A percentile compares a stretch with the other conserved stretches of the same genome.
Evolutionary conservation across 2,113 vertebrate species (phyloP).

Genomic region (Heliornis fulica): DNA sequence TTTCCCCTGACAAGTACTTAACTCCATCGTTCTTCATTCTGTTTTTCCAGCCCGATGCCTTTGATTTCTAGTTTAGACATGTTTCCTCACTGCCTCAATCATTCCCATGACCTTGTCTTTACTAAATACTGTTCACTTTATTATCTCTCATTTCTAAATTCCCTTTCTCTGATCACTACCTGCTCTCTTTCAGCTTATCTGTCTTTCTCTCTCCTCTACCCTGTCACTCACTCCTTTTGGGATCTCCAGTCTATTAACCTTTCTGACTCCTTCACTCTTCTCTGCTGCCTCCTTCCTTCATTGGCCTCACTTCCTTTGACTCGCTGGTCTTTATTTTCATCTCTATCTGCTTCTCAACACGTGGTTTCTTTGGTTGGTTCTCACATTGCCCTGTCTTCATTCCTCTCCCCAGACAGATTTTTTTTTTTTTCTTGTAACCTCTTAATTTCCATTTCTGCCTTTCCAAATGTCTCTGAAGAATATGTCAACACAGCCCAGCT

Average conservation of each 20-base stretch:
- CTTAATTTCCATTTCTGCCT: not conserved
- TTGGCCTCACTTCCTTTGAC: constrained; percentile 14
- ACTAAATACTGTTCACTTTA: constrained; percentile 48
- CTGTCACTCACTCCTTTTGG: constrained; percentile 62
- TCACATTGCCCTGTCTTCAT: not conserved
- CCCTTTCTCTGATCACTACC: constrained; percentile 42
- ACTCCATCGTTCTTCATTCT: not conserved
- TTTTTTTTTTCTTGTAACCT: not conserved
- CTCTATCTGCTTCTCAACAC: not conserved
- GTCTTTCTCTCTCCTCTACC: constrained; percentile 31
- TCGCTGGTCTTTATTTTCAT: constrained; percentile 27
- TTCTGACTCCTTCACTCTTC: constrained; percentile 48
- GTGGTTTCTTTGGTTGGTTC: not conserved
- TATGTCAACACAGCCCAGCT: not conserved
- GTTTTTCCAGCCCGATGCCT: not conserved
- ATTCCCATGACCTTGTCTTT: constrained; percentile 55
- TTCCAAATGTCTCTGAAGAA: not conserved
- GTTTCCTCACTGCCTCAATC: constrained; percentile 13
- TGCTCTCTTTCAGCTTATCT: constrained; percentile 36
- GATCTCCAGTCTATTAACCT: constrained; percentile 63
- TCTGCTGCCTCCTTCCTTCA: constrained; percentile 19
- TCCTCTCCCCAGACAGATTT: not conserved
- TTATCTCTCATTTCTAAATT: constrained; percentile 49
- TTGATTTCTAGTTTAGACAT: constrained; percentile 8
- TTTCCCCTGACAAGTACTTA: not conserved